Evolutionary conservation across 1,140 invertebrate species (phyloP).

Genomic region (Brachystomella parvula): DNA sequence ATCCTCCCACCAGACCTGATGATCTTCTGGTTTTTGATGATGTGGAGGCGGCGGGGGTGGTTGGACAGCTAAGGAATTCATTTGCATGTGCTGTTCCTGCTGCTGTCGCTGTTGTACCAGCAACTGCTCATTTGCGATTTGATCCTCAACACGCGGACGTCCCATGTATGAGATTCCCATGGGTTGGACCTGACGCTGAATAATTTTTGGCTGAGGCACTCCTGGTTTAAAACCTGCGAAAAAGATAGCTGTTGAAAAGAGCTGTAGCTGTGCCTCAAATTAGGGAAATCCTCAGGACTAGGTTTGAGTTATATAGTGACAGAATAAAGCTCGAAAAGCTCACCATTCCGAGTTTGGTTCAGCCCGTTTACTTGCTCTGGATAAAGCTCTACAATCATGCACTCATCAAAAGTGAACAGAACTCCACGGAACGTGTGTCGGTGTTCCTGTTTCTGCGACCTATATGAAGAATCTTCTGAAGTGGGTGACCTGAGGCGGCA

Average conservation of each 20-base stretch:
- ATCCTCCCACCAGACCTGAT: slow-evolving; percentile 23
- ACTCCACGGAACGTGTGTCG: slow-evolving; percentile 27
- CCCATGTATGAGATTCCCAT: background rate
- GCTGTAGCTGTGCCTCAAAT: no score
- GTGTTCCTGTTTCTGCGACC: slow-evolving; percentile 20
- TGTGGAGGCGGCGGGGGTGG: background rate
- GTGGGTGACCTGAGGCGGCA: slow-evolving; percentile 16
- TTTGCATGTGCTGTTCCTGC: slow-evolving; percentile 16
- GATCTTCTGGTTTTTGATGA: slow-evolving; percentile 8
- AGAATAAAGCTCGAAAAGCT: no score
- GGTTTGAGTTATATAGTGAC: no score
- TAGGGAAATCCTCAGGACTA: no score
- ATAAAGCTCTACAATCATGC: slow-evolving; percentile 32
- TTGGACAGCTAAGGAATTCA: background rate
- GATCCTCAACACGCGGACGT: background rate
- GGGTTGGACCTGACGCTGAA: background rate
- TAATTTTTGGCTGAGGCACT: background rate
- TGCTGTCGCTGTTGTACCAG: background rate
- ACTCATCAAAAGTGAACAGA: slow-evolving; percentile 33
- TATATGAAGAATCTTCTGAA: slow-evolving; percentile 2
- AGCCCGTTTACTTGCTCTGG: slow-evolving; percentile 23
- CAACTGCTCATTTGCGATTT: background rate
- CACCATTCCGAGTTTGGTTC: no score
- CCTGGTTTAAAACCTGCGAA: background rate
- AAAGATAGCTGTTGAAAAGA: no score